These are phyloP conservation scores for Helobdella robusta DNA, from an alignment of 2,888 invertebrate genomes.

Conservation along the genomic window DNA sequence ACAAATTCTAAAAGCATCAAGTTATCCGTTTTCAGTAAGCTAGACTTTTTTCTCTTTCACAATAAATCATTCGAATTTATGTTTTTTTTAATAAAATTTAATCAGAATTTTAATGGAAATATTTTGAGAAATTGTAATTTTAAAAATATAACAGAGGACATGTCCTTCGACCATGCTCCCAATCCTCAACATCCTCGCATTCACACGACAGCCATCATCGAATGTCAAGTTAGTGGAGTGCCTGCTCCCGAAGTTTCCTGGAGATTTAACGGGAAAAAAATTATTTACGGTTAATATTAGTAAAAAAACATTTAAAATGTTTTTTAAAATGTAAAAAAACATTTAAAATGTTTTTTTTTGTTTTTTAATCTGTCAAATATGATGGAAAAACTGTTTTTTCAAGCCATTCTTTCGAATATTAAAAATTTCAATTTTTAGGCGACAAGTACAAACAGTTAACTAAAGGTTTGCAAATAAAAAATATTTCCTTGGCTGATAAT, in stretches of 20 bases:
- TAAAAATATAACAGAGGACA: slow-evolving; percentile 34
- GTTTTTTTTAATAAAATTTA: too few relatives aligned
- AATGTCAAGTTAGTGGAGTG: slow-evolving; percentile 30
- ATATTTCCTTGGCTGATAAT: slow-evolving; percentile 36
- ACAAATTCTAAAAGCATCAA: slow-evolving; percentile 7
- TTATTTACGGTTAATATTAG: background rate
- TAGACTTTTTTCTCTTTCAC: background rate
- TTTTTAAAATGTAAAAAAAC: background rate
- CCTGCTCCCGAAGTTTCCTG: slow-evolving; percentile 29
- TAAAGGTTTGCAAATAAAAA: slow-evolving; percentile 34
- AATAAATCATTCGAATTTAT: too few relatives aligned
- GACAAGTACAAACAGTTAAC: slow-evolving; percentile 26
- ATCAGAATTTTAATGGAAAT: too few relatives aligned
- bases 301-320: background rate
- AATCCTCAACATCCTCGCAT: slow-evolving; percentile 35
- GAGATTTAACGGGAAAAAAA: slow-evolving; percentile 23
- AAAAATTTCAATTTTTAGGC: slow-evolving; percentile 22
- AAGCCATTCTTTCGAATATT: background rate
- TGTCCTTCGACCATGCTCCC: slow-evolving; percentile 35
- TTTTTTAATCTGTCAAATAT: too few relatives aligned
- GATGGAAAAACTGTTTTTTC: too few relatives aligned
- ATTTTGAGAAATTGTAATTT: background rate
- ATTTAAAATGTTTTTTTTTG: background rate
- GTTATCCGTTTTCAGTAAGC: slow-evolving; percentile 16
- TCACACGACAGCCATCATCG: slow-evolving; percentile 34